Conservation (phyloP, 2,888 invertebrate species). For the Graphium colonna region DNA sequence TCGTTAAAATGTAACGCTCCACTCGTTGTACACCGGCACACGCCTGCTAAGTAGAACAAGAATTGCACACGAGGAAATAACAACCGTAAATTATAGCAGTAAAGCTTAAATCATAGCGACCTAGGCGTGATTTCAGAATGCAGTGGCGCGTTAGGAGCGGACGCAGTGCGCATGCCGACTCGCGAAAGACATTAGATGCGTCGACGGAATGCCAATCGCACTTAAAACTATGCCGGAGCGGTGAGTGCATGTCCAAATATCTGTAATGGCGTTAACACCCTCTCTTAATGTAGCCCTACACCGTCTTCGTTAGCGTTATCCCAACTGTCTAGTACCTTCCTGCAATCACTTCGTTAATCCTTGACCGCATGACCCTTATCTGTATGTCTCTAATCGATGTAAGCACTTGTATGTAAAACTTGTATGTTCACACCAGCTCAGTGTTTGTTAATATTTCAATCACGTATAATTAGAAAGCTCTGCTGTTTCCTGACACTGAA, state of each 20-base stretch:
- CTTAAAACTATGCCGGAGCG: slow-evolving; percentile 33
- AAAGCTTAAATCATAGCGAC: slow-evolving; percentile 17
- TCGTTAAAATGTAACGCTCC: slow-evolving; percentile 13
- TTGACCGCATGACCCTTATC: slow-evolving; percentile 5
- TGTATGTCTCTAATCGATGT: slow-evolving; percentile 1
- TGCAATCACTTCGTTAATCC: neutral
- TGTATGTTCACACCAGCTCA: neutral
- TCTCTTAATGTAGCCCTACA: neutral
- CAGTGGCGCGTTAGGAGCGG: slow-evolving; percentile 30
- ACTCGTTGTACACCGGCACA: slow-evolving; percentile 25
- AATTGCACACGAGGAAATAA: neutral
- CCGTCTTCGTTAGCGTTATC: neutral
- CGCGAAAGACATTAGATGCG: slow-evolving; percentile 40
- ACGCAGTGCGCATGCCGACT: slow-evolving; percentile 54
- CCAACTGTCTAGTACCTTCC: slow-evolving; percentile 5
- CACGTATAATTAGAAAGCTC: too few relatives aligned
- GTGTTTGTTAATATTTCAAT: neutral
- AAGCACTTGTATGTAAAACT: slow-evolving; percentile 1
- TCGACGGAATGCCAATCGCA: slow-evolving; percentile 35
- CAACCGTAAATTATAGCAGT: neutral
- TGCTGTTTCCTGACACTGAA: neutral
- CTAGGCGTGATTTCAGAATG: slow-evolving; percentile 30
- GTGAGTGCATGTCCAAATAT: slow-evolving; percentile 53
- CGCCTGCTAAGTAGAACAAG: slow-evolving; percentile 1
- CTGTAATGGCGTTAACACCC: slow-evolving; percentile 9